Base-by-base conservation (phyloP, 2,797 vertebrate genomes). In the Lophotriccus pileatus region DNA sequence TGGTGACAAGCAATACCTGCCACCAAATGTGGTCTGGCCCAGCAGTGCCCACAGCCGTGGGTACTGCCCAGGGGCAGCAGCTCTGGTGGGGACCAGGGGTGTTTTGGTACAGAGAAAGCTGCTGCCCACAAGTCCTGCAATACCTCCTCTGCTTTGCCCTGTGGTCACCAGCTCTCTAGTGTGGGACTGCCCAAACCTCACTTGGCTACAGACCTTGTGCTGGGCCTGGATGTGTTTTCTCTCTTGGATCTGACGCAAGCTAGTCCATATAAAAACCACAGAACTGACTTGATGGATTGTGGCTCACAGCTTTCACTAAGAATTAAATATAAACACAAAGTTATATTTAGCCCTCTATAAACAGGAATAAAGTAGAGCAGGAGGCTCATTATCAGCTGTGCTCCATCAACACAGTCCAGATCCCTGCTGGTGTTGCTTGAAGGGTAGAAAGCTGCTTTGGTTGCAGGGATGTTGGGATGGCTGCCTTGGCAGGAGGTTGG, bases 321-420 rank as follows among this genome's bases (percentile, higher is more conserved):
- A 75, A 69, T 67, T 82, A 80, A 91, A 92, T 93, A 91, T 56
- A 87, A 91, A 34, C 75, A 84, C 27, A 4, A 77, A 39, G 68
- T 84, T 96, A 92, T 89, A 91, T 92, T 95, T 94, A 96, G 91
- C 72, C 5, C 9, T 56, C 60, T 87, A 73, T 79, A 92, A 95
- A 89, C 66, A 77, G n/a, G 22, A 76, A 79, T 47, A 70, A 94
- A 80, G 47, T 14, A 34, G 46, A 91, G 37, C 58, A 56, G 46
- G 53, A 92, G 73, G 64, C 47, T 92, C 4, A 2, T 84, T 89
- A 73, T 82, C 62, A 81, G 80, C 80, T 75, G 25, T 72, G 27
- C 36, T 93, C 46, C 46, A 14, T 44, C 62, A 67, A 43, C 1
- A 0, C 34, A 32, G 43, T 47, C 72, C 14, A 0, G 2, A 24